phyloP scores from a whole-genome alignment of 2,113 vertebrate genomes.

The Oostethus manadensis region DNA sequence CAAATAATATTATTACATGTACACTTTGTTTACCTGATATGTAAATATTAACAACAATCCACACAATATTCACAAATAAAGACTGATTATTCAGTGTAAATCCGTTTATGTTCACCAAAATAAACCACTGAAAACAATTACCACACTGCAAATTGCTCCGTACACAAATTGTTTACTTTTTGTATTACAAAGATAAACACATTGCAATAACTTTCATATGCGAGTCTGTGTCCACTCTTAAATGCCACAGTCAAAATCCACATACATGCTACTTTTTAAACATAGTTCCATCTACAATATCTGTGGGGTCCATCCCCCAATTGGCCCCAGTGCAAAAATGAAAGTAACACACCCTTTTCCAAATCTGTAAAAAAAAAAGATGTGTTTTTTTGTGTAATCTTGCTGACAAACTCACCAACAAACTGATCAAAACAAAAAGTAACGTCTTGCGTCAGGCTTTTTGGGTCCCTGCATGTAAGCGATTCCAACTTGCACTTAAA shows the following conservation, averaged over 20 bases:
- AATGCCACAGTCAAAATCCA: neutral
- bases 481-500: neutral
- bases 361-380: too few species aligned
- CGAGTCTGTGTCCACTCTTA: neutral
- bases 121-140: neutral
- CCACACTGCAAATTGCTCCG: neutral
- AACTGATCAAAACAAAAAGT: too few species aligned
- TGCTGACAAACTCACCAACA: too few species aligned
- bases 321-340: neutral
- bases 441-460: neutral
- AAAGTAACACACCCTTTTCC: too few species aligned
- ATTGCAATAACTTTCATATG: neutral
- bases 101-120: neutral
- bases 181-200: neutral
- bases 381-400: too few species aligned
- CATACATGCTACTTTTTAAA: neutral
- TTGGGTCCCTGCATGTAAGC: neutral
- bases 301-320: neutral
- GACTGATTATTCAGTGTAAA: too few species aligned
- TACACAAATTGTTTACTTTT: neutral
- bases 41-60: too few species aligned
- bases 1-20: too few species aligned
- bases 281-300: neutral
- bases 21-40: too few species aligned
- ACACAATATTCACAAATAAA: too few species aligned